Conservation (phyloP, 2,797 vertebrate genomes). For the Lacerta viridis region DNA sequence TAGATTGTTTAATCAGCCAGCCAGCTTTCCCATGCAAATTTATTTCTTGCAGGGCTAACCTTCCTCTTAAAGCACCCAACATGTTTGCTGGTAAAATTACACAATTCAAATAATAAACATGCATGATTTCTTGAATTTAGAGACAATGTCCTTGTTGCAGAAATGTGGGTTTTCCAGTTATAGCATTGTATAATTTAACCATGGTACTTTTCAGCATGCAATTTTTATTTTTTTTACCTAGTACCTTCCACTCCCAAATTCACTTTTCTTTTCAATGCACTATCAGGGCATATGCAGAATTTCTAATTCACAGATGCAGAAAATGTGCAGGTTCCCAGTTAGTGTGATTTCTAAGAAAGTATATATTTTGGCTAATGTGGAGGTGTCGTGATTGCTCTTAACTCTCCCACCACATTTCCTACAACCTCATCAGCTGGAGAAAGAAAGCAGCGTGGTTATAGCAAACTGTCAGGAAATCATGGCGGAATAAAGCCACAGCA, state of each 20-base stretch:
- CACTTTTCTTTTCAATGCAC: neutral
- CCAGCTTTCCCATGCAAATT: neutral
- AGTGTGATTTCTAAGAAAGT: neutral
- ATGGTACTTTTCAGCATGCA: neutral
- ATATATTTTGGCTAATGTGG: neutral
- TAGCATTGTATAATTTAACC: neutral
- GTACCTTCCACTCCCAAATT: neutral
- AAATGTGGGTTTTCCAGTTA: neutral
- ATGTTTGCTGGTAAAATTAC: neutral
- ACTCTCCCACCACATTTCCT: neutral
- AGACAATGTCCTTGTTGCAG: neutral
- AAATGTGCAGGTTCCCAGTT: neutral
- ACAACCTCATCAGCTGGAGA: neutral
- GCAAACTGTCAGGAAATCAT: slow-evolving; percentile 5
- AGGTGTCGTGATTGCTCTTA: neutral
- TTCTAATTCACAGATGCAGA: neutral
- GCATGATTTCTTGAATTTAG: neutral
- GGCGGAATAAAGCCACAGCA: slow-evolving; percentile 11
- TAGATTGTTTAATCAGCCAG: too few relatives aligned
- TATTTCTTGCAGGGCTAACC: neutral
- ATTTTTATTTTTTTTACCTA: neutral
- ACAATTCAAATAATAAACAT: slow-evolving; percentile 22
- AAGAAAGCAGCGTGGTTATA: slow-evolving; percentile 13
- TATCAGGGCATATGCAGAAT: neutral
- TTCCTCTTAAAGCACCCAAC: neutral